A percentile compares a stretch with the other conserved stretches of the same genome.
phyloP scores from a whole-genome alignment of 2,797 vertebrate genomes.

The Darevskia nairensis region DNA sequence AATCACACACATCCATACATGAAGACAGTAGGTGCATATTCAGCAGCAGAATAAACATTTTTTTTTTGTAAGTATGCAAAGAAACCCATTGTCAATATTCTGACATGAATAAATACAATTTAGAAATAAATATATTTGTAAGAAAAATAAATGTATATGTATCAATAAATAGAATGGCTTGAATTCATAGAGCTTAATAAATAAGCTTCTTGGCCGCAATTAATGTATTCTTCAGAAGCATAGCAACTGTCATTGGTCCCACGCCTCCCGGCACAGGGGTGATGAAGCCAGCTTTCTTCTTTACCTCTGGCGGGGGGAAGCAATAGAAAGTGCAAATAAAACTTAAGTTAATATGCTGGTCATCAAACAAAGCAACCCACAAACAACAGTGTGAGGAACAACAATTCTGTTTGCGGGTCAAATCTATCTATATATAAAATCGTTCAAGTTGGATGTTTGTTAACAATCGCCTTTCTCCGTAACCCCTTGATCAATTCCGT shows the following conservation, averaged over 20 bases:
- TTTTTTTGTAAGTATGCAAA: slow-evolving; percentile 49
- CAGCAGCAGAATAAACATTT: slow-evolving; percentile 24
- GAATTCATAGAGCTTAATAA: slow-evolving; percentile 62
- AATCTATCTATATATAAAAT: not conserved
- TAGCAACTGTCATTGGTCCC: slow-evolving; percentile 92
- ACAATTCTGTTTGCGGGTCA: not conserved
- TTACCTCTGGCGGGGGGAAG: slow-evolving; percentile 82
- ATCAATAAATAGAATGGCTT: slow-evolving; percentile 66
- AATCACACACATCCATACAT: slow-evolving; percentile 1
- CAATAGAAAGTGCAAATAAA: not conserved
- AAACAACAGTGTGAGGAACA: not conserved
- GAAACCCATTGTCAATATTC: slow-evolving; percentile 20
- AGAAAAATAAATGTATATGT: slow-evolving; percentile 73
- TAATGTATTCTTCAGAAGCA: slow-evolving; percentile 94
- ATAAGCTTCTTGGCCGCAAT: slow-evolving; percentile 84
- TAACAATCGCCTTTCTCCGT: too few species aligned
- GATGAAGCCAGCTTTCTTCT: slow-evolving; percentile 90
- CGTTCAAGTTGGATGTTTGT: too few species aligned
- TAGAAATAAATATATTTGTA: slow-evolving; percentile 79
- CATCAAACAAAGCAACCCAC: slow-evolving; percentile 1
- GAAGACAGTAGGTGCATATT: not conserved
- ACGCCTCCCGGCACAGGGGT: slow-evolving; percentile 93
- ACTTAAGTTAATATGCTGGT: slow-evolving; percentile 26
- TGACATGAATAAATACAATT: slow-evolving; percentile 74
- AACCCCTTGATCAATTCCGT: too few species aligned